Conservation (phyloP, 2,113 vertebrate species). For the Pituophis catenifer region DNA sequence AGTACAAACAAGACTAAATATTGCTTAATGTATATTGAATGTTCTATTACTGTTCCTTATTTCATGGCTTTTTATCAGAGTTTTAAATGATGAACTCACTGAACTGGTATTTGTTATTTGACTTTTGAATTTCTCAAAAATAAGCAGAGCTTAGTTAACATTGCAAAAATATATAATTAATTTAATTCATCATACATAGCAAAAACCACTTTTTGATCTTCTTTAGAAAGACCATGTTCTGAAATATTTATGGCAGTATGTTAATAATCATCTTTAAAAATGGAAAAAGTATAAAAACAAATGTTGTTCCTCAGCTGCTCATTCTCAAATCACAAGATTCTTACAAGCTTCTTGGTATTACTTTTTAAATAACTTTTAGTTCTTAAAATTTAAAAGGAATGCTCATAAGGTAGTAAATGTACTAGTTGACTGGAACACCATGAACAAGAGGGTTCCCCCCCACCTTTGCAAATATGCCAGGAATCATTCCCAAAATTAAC, state of each 20-base stretch:
- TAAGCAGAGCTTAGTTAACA: constrained; percentile 37
- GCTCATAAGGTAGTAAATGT: not conserved
- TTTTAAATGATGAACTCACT: not conserved
- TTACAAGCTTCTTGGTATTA: not conserved
- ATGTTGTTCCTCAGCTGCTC: not conserved
- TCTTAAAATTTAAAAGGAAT: not conserved
- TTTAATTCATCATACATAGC: not conserved
- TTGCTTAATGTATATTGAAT: not conserved
- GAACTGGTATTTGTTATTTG: not conserved
- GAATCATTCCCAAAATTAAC: not conserved
- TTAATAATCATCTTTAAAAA: not conserved
- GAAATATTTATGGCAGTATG: not conserved
- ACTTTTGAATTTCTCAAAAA: not conserved
- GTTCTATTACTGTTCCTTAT: not conserved
- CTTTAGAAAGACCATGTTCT: not conserved
- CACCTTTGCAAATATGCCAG: not conserved
- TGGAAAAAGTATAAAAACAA: not conserved
- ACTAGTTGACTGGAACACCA: not conserved
- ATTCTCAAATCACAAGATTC: not conserved
- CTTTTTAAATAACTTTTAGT: not conserved
- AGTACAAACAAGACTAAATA: not conserved
- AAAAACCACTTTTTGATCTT: not conserved
- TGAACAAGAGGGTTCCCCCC: not conserved
- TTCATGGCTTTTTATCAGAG: not conserved
- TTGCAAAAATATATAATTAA: not conserved